Percentiles rank a stretch among this genome's conserved stretches.
These are phyloP conservation scores for Furcula furcula DNA, from an alignment of 2,888 invertebrate genomes.

Conservation along the genomic window DNA sequence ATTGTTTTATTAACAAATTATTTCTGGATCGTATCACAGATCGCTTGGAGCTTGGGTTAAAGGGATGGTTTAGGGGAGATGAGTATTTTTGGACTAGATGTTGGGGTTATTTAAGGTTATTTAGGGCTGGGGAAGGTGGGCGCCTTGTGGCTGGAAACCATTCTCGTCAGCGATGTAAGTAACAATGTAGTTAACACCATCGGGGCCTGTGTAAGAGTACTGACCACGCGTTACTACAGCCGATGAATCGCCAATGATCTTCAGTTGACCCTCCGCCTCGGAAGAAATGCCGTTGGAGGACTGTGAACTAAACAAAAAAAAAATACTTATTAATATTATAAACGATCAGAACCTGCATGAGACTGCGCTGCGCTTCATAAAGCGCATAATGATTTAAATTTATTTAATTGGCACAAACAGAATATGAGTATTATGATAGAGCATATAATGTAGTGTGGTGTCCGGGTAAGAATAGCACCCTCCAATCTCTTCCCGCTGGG, in stretches of 20 bases:
- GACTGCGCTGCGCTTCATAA: too few species aligned
- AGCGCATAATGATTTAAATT: too few species aligned
- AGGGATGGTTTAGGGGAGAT: constrained; percentile 24
- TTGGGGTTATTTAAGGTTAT: constrained; percentile 15
- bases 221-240: constrained; percentile 48
- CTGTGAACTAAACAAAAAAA: constrained; percentile 36
- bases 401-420: too few species aligned
- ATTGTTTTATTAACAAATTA: constrained; percentile 57
- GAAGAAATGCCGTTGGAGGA: constrained; percentile 55
- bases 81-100: constrained; percentile 68
- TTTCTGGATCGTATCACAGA: constrained; percentile 71
- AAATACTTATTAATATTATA: neutral
- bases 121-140: constrained; percentile 53
- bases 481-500: too few species aligned
- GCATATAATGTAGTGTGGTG: too few species aligned
- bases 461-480: too few species aligned
- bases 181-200: constrained; percentile 70
- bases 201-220: constrained; percentile 61
- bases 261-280: constrained; percentile 37
- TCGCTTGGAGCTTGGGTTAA: constrained; percentile 55
- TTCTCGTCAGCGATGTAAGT: constrained; percentile 75
- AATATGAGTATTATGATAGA: too few species aligned
- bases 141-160: constrained; percentile 77
- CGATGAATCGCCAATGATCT: constrained; percentile 54
- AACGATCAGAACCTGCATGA: constrained; percentile 1